phyloP scores from a whole-genome alignment of 2,797 vertebrate species.

The Poecilia picta region DNA sequence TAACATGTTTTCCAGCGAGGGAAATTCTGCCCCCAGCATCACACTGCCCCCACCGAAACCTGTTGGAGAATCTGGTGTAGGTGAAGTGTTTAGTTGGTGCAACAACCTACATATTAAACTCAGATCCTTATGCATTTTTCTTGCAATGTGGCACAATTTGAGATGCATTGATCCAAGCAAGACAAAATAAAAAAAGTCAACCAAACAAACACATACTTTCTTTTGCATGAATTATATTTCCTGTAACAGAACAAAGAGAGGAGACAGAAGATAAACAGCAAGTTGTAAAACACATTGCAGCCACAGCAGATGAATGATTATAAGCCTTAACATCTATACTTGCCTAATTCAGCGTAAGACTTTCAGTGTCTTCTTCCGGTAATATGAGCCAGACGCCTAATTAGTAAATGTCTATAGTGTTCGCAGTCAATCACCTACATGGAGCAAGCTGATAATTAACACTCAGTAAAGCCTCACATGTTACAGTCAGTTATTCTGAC shows the following conservation, averaged over 20 bases:
- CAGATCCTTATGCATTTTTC: background rate
- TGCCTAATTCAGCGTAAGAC: constrained; percentile 19
- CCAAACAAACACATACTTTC: background rate
- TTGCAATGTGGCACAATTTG: background rate
- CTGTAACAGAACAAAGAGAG: background rate
- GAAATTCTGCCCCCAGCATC: background rate
- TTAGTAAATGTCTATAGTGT: constrained; percentile 19
- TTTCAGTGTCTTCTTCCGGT: constrained; percentile 15
- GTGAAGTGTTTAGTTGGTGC: background rate
- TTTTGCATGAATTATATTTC: background rate
- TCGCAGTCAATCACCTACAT: constrained; percentile 29
- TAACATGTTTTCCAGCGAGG: background rate
- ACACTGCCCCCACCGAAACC: background rate
- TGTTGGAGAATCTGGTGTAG: background rate
- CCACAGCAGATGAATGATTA: background rate
- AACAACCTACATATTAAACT: background rate
- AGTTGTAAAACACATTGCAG: background rate
- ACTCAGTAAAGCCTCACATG: constrained; percentile 11
- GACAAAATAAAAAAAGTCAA: background rate
- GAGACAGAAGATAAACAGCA: background rate
- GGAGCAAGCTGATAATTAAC: constrained; percentile 38
- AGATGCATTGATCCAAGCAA: background rate
- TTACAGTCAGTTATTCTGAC: constrained; percentile 25
- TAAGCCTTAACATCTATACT: constrained; percentile 3
- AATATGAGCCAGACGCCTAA: constrained; percentile 17